Evolutionary conservation across 2,113 vertebrate species (phyloP), one percentile per base, ranked within the genome.

Genomic region (Platysteira castanea): DNA sequence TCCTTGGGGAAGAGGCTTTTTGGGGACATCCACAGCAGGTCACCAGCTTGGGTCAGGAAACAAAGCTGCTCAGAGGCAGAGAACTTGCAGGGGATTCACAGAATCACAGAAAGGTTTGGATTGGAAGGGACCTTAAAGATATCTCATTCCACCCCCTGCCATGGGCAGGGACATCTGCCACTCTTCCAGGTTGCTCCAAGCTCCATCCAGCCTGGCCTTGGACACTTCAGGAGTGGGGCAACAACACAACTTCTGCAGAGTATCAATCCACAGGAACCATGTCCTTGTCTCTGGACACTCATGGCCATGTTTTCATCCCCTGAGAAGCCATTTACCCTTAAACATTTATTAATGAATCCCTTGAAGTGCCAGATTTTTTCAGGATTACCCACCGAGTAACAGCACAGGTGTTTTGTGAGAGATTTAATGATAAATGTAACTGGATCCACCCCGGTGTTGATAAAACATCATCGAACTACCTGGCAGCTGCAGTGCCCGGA

Each of bases 241-340:
- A 16, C 44, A 56, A 4, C n/a, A 18, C 46, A 69, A 5, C 12
- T 54, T 75, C 10, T 24, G 26, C 20, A 37, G 50, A 59, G 26
- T 31, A 3, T 18, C 0, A 6, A 1, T 41, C 35, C 59, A 22
- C 33, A 23, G 75, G 49, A 63, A 1, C 37, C 9, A 0, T 3
- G 5, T 31, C 41, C 49, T 90, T 88, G 79, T 22, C 49, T 76
- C 57, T 69, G 61, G 83, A 26, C 13, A 1, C 28, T 7, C 2
- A 0, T 37, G 37, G 28, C 49, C 1, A 0, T 49, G 15, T 77
- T 92, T 70, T 26, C 60, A 52, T 78, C 37, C 53, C 33, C 39
- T 24, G 52, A 82, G 61, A 76, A 78, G 35, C 59, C 52, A 8
- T 39, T 84, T 64, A 28, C 37, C 41, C 50, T 28, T 39, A 50